Evolutionary conservation across 2,113 vertebrate genomes (phyloP).

Genomic region (Rana temporaria): DNA sequence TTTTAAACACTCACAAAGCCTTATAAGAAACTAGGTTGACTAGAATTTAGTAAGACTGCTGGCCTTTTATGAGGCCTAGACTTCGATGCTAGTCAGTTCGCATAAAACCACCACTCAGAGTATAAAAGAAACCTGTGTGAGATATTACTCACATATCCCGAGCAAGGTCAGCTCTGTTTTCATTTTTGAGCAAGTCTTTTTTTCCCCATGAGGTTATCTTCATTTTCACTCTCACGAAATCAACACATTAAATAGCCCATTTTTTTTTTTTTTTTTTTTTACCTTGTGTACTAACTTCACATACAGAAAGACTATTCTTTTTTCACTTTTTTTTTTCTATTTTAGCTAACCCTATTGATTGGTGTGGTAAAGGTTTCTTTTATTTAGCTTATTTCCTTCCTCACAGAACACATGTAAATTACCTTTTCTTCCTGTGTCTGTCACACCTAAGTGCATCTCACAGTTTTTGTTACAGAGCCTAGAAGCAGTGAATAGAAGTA

Average conservation of each 20-base stretch:
- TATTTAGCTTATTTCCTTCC: slow-evolving; percentile 21
- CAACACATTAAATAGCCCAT: neutral
- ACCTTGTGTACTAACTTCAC: neutral
- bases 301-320: neutral
- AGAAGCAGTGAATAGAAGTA: no score
- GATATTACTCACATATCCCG: slow-evolving; percentile 34
- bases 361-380: slow-evolving; percentile 22
- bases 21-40: no score
- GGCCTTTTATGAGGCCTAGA: neutral
- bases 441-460: neutral
- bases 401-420: neutral
- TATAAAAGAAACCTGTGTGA: neutral
- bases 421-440: neutral
- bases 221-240: slow-evolving; percentile 4
- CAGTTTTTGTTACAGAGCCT: no score
- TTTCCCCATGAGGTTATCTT: slow-evolving; percentile 1
- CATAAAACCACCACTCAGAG: slow-evolving; percentile 9
- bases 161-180: neutral
- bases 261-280: neutral
- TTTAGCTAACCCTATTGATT: slow-evolving; percentile 10
- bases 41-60: neutral
- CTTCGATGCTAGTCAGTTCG: neutral
- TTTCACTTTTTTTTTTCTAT: neutral
- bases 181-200: slow-evolving; percentile 14
- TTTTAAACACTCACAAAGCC: no score